Percentiles rank a stretch among this genome's conserved stretches.
Evolutionary conservation across 2,113 vertebrate genomes (phyloP).

Genomic region (Burhinus bistriatus): DNA sequence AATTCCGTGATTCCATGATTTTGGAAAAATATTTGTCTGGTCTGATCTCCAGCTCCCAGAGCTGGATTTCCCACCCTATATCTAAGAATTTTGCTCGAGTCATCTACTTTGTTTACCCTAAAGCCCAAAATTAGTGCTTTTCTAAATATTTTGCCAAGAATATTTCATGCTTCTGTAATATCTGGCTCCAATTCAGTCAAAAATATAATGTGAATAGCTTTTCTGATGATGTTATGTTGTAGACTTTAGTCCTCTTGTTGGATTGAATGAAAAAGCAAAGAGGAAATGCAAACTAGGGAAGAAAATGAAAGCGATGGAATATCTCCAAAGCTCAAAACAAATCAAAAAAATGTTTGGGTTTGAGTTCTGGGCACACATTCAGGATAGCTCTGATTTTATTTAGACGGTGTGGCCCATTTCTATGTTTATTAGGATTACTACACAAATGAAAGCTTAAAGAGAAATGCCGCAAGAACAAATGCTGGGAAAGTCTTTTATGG

Average conservation of each 20-base stretch:
- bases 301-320: neutral
- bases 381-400: neutral
- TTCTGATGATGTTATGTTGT: neutral
- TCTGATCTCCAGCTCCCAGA: neutral
- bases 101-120: neutral
- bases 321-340: neutral
- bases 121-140: neutral
- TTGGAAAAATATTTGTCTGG: neutral
- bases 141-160: neutral
- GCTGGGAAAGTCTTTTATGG: conserved; percentile 37
- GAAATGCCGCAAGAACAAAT: neutral
- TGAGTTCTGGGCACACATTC: conserved; percentile 1
- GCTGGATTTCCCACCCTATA: neutral
- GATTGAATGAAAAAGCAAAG: neutral
- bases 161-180: neutral
- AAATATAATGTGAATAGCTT: neutral
- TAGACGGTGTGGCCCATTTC: neutral
- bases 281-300: neutral
- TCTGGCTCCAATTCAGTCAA: neutral
- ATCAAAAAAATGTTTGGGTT: neutral
- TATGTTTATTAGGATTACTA: neutral
- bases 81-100: neutral
- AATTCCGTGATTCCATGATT: neutral
- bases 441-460: conserved; percentile 28
- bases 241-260: neutral